Percentiles rank a stretch among this genome's conserved stretches.
Evolutionary conservation across 2,797 vertebrate species (phyloP).

Genomic region (Chrysocyon brachyurus): DNA sequence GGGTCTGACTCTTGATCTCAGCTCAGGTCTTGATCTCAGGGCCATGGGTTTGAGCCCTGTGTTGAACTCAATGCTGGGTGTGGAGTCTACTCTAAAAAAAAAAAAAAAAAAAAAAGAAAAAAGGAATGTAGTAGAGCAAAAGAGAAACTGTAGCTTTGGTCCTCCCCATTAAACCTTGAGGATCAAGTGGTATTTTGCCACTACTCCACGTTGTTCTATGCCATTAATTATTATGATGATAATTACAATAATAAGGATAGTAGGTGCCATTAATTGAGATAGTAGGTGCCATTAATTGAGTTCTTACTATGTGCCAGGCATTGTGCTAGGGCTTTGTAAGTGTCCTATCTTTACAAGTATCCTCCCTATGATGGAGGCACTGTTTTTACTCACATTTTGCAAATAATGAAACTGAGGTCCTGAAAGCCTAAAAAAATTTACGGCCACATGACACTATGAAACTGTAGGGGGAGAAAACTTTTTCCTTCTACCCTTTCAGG

Average conservation of each 20-base stretch:
- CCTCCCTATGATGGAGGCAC: not conserved
- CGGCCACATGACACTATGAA: not conserved
- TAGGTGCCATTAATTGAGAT: not conserved
- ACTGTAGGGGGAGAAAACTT: not conserved
- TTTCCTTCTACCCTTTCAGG: not conserved
- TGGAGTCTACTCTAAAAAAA: not conserved
- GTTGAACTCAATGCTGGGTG: not conserved
- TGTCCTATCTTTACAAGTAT: not conserved
- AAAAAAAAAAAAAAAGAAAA: not conserved
- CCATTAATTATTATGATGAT: not conserved
- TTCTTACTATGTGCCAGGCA: not conserved
- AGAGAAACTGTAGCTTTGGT: not conserved
- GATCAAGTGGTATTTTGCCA: not conserved
- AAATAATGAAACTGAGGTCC: not conserved
- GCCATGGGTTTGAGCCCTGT: not conserved
- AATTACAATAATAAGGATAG: not conserved
- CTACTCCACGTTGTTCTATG: not conserved
- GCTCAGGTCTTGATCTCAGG: not conserved
- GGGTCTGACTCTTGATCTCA: not conserved
- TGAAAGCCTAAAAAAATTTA: not conserved
- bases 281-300: not conserved
- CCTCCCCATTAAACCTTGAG: not conserved
- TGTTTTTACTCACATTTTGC: constrained; percentile 36
- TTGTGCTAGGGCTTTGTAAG: not conserved
- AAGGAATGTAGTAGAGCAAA: not conserved